Conservation (phyloP, 2,888 invertebrate genomes). For the Sinelater perroti region DNA sequence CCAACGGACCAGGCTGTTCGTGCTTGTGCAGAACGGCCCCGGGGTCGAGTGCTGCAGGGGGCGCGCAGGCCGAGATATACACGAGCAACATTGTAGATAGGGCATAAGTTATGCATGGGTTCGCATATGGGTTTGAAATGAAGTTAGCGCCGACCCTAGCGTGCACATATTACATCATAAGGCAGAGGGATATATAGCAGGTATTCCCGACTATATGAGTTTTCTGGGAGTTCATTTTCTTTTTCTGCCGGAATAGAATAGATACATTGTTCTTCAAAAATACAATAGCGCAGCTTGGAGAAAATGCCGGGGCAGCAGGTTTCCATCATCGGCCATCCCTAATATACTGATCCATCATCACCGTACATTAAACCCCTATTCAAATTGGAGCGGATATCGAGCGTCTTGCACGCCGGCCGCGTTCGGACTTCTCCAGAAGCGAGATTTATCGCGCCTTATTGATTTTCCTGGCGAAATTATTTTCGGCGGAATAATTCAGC, state of each 20-base stretch:
- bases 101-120: conserved; percentile 49
- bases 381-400: too few species aligned
- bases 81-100: conserved; percentile 44
- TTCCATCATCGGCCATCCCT: too few species aligned
- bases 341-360: too few species aligned
- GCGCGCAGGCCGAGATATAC: conserved; percentile 35
- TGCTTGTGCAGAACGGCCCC: conserved; percentile 25
- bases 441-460: too few species aligned
- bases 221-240: conserved; percentile 34
- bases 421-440: too few species aligned
- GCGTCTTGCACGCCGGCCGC: too few species aligned
- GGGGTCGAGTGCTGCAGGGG: conserved; percentile 32
- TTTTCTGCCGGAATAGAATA: conserved; percentile 9
- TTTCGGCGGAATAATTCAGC: too few species aligned
- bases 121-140: conserved; percentile 48
- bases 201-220: conserved; percentile 37
- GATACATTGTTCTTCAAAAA: conserved; percentile 24
- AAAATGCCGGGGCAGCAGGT: too few species aligned
- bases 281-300: too few species aligned
- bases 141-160: conserved; percentile 45
- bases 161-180: conserved; percentile 43
- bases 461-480: too few species aligned
- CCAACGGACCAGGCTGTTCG: conserved; percentile 40
- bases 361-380: too few species aligned
- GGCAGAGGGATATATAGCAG: conserved; percentile 37